These are phyloP conservation scores for Neoarius graeffei DNA, from an alignment of 2,113 vertebrate species.

Conservation along the genomic window DNA sequence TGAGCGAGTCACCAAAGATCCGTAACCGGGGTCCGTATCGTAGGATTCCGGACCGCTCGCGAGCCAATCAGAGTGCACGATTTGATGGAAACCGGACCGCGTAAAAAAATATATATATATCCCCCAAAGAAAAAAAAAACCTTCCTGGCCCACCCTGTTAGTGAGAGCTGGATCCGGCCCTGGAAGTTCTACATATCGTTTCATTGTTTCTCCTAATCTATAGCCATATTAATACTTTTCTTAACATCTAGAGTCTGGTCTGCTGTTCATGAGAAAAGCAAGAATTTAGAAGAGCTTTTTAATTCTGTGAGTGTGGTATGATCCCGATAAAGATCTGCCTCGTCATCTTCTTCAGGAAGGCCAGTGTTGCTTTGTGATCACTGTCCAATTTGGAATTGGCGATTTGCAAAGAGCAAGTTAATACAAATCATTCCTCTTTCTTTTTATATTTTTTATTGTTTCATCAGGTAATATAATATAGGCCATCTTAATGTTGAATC, in stretches of 20 bases:
- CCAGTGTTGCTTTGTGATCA: neutral
- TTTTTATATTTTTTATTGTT: slow-evolving; percentile 46
- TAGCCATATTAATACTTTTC: neutral
- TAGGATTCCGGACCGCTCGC: no score
- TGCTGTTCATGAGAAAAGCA: neutral
- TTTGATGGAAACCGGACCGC: no score
- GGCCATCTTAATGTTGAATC: neutral
- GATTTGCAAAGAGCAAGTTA: slow-evolving; percentile 25
- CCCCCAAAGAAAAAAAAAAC: no score
- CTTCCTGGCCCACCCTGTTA: no score
- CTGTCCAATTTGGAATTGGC: slow-evolving; percentile 80
- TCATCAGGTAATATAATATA: slow-evolving; percentile 7
- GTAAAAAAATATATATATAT: no score
- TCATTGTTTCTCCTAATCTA: neutral
- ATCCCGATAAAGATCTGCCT: slow-evolving; percentile 78
- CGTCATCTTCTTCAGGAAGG: neutral
- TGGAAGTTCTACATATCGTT: no score
- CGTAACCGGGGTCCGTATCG: no score
- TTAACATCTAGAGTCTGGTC: neutral
- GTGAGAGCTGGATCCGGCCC: no score
- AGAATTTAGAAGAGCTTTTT: slow-evolving; percentile 77
- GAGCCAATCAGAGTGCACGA: no score
- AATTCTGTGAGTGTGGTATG: slow-evolving; percentile 70
- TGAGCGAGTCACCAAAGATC: no score
- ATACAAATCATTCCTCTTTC: slow-evolving; percentile 10